Base-by-base conservation (phyloP, 2,888 invertebrate species). In the Drosophila histrio region DNA sequence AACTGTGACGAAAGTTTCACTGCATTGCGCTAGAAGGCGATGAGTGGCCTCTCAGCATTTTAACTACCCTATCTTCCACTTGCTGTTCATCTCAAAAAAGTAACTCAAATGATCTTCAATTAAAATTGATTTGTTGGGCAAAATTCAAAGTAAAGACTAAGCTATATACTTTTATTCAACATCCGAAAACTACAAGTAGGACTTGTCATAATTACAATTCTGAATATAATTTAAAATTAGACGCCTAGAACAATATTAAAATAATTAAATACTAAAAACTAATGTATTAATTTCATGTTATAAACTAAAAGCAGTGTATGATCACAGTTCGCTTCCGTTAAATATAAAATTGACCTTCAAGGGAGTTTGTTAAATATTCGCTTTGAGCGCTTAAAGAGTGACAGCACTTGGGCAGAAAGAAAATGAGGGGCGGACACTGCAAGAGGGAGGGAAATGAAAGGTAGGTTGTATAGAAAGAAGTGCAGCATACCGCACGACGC, bases 401-500 rank as follows among this genome's bases (percentile, higher is more conserved):
- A 50, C 79, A 62, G 34, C 17, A 59, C 59, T 43, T 56, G 70
- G 46, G 46, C 53, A 49, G 21, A 46, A 5, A 24, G 24, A 5
- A 32, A 30, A 41, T 13, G 36, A 56, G 39, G 2, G 15, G n/a
- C n/a, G n/a, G n/a, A n/a, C n/a, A n/a, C n/a, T n/a, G n/a, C n/a
- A n/a, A 9, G 44, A 6, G 39, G 24, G 2, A 13, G 26, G 21
- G 13, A 4, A n/a, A 22, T 34, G 15, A 17, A 49, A 41, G 53
- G 21, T 36, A 13, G 13, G 11, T 53, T 41, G 17, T 4, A 24
- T 56, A 36, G 11, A 41, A 58, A 66, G n/a, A 81, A 81, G 74
- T 82, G 79, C 88, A 84, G 62, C 81, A 58, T 52, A 64, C 53
- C 70, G 66, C 82, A 58, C 54, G 70, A 84, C 73, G 81, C 82